These are phyloP conservation scores for Ataeniobius toweri DNA, from an alignment of 2,797 vertebrate genomes.

Conservation along the genomic window DNA sequence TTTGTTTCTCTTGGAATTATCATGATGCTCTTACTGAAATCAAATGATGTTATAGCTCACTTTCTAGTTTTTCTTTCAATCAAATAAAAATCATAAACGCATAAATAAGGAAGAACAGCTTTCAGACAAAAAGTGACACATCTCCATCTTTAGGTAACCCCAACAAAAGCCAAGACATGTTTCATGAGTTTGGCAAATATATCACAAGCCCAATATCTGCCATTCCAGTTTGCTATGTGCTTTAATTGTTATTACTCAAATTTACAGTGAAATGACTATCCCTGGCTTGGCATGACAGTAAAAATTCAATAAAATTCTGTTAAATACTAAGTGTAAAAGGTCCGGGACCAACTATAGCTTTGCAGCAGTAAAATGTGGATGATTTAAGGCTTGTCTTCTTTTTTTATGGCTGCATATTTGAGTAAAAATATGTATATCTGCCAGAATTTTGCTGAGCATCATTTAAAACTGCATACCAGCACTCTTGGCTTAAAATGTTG, in stretches of 20 bases:
- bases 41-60: neutral
- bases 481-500: conserved; percentile 24
- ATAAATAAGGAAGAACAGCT: neutral
- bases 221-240: conserved; percentile 1
- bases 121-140: conserved; percentile 1
- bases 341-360: conserved; percentile 23
- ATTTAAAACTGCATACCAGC: neutral
- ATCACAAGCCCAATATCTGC: conserved; percentile 24
- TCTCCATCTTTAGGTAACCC: conserved; percentile 8
- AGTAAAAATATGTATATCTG: conserved; percentile 14
- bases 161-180: conserved; percentile 9
- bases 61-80: neutral
- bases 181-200: conserved; percentile 34
- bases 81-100: neutral
- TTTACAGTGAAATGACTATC: conserved; percentile 23
- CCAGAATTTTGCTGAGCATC: conserved; percentile 3
- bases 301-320: conserved; percentile 14
- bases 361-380: conserved; percentile 15
- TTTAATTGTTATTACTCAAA: conserved; percentile 9
- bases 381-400: conserved; percentile 42
- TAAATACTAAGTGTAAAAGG: conserved; percentile 23
- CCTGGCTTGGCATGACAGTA: conserved; percentile 20
- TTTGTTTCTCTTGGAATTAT: neutral
- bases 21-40: neutral
- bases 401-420: conserved; percentile 25